Evolutionary conservation across 2,888 invertebrate genomes (phyloP).

Genomic region (Lasioglossum figueresi): DNA sequence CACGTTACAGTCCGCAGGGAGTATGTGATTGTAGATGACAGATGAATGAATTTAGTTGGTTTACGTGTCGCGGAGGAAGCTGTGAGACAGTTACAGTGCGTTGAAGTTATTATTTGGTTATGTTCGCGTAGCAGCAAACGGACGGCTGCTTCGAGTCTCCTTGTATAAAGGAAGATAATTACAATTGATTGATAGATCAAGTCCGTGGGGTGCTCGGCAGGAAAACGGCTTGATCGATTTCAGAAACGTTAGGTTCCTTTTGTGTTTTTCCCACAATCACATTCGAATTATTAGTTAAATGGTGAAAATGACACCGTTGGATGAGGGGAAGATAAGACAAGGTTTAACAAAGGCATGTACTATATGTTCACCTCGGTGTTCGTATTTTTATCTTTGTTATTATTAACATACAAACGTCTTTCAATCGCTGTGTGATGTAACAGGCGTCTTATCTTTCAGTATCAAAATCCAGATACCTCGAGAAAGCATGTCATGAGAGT

Average conservation of each 20-base stretch:
- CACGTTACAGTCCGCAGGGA: neutral
- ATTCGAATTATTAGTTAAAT: constrained; percentile 66
- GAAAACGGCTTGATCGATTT: neutral
- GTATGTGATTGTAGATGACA: constrained; percentile 15
- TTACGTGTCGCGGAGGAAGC: neutral
- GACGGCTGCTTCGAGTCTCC: neutral
- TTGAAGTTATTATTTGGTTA: constrained; percentile 16
- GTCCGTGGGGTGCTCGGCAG: neutral
- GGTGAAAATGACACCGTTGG: constrained; percentile 83
- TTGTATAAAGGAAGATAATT: neutral
- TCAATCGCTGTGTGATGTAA: constrained; percentile 15
- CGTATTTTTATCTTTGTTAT: neutral
- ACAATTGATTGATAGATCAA: constrained; percentile 19
- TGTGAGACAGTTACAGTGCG: neutral
- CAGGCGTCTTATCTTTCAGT: constrained; percentile 85
- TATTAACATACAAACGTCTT: neutral
- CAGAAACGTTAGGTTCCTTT: neutral
- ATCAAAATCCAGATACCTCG: constrained; percentile 88
- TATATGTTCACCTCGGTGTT: neutral
- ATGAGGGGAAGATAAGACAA: constrained; percentile 85
- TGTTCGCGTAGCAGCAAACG: neutral
- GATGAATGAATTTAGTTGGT: constrained; percentile 23
- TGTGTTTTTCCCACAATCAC: neutral
- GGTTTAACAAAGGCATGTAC: constrained; percentile 85
- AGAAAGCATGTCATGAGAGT: constrained; percentile 88